A percentile compares a stretch with the other conserved stretches of the same genome.
These are phyloP conservation scores for Dichetophora obliterata DNA, from an alignment of 2,888 invertebrate genomes.

Conservation along the genomic window DNA sequence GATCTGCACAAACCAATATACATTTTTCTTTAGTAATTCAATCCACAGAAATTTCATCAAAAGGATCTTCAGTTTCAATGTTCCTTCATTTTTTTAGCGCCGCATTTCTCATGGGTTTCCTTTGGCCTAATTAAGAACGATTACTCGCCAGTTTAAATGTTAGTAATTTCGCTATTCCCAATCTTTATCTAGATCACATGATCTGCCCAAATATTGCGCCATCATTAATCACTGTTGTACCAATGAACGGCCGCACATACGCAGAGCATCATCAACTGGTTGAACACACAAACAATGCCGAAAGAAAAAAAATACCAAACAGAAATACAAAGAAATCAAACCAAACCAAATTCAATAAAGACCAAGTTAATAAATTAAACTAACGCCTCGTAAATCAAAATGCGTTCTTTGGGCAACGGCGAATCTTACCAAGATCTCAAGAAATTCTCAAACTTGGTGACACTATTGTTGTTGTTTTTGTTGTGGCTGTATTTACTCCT, in stretches of 20 bases:
- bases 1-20: too few relatives aligned
- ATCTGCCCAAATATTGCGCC: slow-evolving; percentile 10
- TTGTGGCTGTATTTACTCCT: background rate
- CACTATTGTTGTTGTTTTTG: slow-evolving; percentile 23
- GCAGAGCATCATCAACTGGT: background rate
- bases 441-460: slow-evolving; percentile 36
- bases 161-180: too few relatives aligned
- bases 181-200: slow-evolving; percentile 1
- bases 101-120: too few relatives aligned
- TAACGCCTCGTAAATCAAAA: slow-evolving; percentile 51
- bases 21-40: too few relatives aligned
- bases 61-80: background rate
- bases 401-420: slow-evolving; percentile 29
- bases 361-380: slow-evolving; percentile 51
- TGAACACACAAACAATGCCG: background rate
- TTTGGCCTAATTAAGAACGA: too few relatives aligned
- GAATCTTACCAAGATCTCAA: slow-evolving; percentile 35
- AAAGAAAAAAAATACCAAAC: background rate
- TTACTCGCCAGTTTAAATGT: too few relatives aligned
- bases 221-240: slow-evolving; percentile 31
- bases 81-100: background rate
- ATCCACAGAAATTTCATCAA: too few relatives aligned
- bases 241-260: slow-evolving; percentile 7
- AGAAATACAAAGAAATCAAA: slow-evolving; percentile 1
- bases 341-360: slow-evolving; percentile 24